phyloP scores from a whole-genome alignment of 2,888 invertebrate species.

The Thymelicus acteon region DNA sequence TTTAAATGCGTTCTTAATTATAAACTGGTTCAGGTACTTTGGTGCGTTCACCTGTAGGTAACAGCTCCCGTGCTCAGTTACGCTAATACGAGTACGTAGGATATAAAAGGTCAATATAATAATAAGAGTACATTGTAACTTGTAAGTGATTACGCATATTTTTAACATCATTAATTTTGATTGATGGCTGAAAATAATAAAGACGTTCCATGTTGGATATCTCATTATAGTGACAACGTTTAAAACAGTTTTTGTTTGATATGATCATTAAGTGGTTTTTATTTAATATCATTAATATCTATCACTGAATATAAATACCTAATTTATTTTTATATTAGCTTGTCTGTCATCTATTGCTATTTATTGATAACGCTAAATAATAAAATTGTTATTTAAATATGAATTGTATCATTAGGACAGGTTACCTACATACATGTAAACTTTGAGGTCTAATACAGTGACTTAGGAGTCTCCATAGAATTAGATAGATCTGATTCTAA shows the following conservation, averaged over 20 bases:
- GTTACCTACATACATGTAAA: no score
- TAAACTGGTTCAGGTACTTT: conserved; percentile 77
- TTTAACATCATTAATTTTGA: conserved; percentile 34
- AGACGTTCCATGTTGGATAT: conserved; percentile 21
- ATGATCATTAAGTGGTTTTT: conserved; percentile 23
- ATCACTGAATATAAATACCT: conserved; percentile 8
- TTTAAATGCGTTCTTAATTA: conserved; percentile 82
- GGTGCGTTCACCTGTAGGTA: conserved; percentile 70
- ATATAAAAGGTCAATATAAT: conserved; percentile 37
- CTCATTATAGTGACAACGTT: conserved; percentile 17
- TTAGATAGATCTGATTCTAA: no score
- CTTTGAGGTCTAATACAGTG: no score
- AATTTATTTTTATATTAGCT: no score
- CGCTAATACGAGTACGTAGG: conserved; percentile 40
- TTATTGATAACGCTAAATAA: no score
- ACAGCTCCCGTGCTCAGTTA: conserved; percentile 42
- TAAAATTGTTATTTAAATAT: no score
- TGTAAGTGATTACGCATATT: conserved; percentile 36
- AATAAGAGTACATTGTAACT: conserved; percentile 10
- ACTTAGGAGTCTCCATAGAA: no score
- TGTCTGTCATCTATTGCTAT: no score
- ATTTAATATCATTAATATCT: not conserved
- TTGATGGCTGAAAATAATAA: conserved; percentile 35
- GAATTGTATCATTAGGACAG: no score
- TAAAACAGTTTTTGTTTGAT: conserved; percentile 27